Percentiles rank a stretch among this genome's conserved stretches.
phyloP scores from a whole-genome alignment of 2,113 vertebrate genomes.

The Solea senegalensis region DNA sequence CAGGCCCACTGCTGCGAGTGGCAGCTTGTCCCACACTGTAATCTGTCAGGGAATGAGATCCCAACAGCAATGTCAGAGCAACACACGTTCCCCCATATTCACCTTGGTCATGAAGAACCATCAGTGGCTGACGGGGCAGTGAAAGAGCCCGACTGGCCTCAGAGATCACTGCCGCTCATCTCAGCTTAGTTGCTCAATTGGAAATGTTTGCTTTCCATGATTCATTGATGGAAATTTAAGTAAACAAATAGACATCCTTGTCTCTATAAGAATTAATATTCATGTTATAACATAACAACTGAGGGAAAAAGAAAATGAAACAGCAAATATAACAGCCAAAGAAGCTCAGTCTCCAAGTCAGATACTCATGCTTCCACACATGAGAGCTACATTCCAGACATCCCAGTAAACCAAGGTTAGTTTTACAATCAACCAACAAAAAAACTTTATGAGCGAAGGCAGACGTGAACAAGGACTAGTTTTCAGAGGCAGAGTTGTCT shows the following conservation, averaged over 20 bases:
- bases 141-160: conserved; percentile 56
- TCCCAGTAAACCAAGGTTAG: not conserved
- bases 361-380: not conserved
- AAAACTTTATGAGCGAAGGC: conserved; percentile 17
- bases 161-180: conserved; percentile 45
- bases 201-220: too few species aligned
- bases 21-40: conserved; percentile 78
- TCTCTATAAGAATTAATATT: too few species aligned
- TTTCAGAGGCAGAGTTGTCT: conserved; percentile 48
- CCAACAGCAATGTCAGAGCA: conserved; percentile 56
- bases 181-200: conserved; percentile 35
- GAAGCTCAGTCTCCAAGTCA: conserved; percentile 2
- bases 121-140: conserved; percentile 58
- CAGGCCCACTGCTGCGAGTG: conserved; percentile 67
- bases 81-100: conserved; percentile 71
- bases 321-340: conserved; percentile 9
- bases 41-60: conserved; percentile 79
- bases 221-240: too few species aligned
- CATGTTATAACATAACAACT: not conserved
- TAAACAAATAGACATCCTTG: too few species aligned
- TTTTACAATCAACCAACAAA: not conserved
- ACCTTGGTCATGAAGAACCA: conserved; percentile 75
- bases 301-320: not conserved
- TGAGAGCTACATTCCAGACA: not conserved
- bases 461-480: conserved; percentile 56